Percentiles rank a stretch among this genome's conserved stretches.
Evolutionary conservation across 2,113 vertebrate species (phyloP).

Genomic region (Synodontis membranacea): DNA sequence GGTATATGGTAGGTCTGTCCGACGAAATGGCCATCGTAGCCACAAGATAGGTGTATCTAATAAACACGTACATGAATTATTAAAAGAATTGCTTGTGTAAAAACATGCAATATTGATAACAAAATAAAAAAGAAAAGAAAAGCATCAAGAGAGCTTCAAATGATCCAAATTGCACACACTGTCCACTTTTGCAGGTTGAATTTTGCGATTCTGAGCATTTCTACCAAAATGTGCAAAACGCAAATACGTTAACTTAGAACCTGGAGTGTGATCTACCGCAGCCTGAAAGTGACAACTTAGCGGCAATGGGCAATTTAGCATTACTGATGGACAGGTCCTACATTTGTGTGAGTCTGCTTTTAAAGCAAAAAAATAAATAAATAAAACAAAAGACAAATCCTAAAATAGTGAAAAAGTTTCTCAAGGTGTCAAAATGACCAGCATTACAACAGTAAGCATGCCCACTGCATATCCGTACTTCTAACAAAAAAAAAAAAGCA

Average conservation of each 20-base stretch:
- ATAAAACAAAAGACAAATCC: background rate
- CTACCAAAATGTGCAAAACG: background rate
- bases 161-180: background rate
- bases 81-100: background rate
- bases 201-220: background rate
- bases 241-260: background rate
- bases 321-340: background rate
- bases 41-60: background rate
- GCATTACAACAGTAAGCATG: background rate
- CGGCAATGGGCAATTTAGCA: background rate
- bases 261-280: background rate
- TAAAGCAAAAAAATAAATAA: background rate
- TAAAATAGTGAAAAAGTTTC: background rate
- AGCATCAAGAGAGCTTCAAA: background rate
- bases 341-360: background rate
- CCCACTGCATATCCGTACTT: background rate
- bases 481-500: background rate
- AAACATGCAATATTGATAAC: background rate
- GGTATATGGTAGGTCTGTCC: background rate
- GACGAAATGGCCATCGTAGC: background rate
- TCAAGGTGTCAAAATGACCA: background rate
- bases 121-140: background rate
- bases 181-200: background rate
- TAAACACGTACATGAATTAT: background rate
- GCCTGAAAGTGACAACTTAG: background rate